Evolutionary conservation across 2,113 vertebrate genomes (phyloP).

Genomic region (Bettongia penicillata): DNA sequence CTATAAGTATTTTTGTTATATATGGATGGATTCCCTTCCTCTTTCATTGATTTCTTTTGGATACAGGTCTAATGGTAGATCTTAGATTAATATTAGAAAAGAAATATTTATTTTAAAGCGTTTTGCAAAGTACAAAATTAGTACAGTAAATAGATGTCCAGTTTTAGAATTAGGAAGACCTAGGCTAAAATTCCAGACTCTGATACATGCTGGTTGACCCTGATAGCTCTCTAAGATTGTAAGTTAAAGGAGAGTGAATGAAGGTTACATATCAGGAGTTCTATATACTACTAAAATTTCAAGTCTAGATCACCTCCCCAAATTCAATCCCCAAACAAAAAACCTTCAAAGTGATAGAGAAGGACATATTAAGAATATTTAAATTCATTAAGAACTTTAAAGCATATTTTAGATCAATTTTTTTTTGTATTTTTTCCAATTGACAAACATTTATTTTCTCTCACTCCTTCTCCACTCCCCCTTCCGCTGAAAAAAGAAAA

Average conservation of each 20-base stretch:
- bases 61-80: too few species aligned
- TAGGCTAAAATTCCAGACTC: not conserved
- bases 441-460: not conserved
- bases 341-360: constrained; percentile 3
- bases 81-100: too few species aligned
- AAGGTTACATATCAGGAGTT: not conserved
- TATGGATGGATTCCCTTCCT: too few species aligned
- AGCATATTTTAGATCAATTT: not conserved
- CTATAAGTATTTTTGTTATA: too few species aligned
- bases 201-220: not conserved
- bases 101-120: too few species aligned
- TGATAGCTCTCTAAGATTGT: not conserved
- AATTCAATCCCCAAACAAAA: not conserved
- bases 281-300: not conserved
- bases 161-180: not conserved
- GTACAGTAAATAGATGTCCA: not conserved
- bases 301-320: not conserved
- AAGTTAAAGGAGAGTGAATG: not conserved
- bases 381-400: not conserved
- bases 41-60: too few species aligned
- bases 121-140: too few species aligned
- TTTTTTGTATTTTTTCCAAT: not conserved
- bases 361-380: constrained; percentile 28
- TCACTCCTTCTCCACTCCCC: not conserved
- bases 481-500: not conserved